Conservation (phyloP, 2,113 vertebrate genomes). For the Egretta garzetta region DNA sequence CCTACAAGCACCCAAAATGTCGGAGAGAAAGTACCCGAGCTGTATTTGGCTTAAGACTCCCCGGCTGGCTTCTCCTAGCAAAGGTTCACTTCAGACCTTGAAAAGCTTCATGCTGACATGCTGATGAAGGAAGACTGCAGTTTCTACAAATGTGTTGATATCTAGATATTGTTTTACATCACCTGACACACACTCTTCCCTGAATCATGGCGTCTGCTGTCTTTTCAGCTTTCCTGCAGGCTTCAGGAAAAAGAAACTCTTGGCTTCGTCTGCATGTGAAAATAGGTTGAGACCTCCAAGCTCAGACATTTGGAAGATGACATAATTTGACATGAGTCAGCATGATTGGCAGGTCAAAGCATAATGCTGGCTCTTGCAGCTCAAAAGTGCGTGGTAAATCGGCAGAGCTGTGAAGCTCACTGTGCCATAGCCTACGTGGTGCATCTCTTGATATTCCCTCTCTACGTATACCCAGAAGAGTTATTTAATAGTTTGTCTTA, state of each 20-base stretch:
- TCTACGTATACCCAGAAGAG: not conserved
- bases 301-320: constrained; percentile 22
- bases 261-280: not conserved
- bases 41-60: not conserved
- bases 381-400: not conserved
- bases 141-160: not conserved
- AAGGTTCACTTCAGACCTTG: not conserved
- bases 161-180: not conserved
- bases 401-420: not conserved
- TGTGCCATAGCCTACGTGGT: not conserved
- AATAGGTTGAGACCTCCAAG: constrained; percentile 22
- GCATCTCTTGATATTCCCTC: not conserved
- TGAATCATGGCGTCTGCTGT: not conserved
- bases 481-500: not conserved
- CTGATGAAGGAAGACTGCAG: not conserved
- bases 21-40: not conserved
- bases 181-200: not conserved
- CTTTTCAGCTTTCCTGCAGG: not conserved
- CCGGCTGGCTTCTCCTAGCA: not conserved
- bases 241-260: not conserved
- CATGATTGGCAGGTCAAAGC: constrained; percentile 23
- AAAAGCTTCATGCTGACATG: not conserved
- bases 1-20: not conserved
- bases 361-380: not conserved
- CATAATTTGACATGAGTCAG: constrained; percentile 18